Percentiles rank a stretch among this genome's conserved stretches.
Evolutionary conservation across 2,113 vertebrate genomes (phyloP).

Genomic region (Channa maculata): DNA sequence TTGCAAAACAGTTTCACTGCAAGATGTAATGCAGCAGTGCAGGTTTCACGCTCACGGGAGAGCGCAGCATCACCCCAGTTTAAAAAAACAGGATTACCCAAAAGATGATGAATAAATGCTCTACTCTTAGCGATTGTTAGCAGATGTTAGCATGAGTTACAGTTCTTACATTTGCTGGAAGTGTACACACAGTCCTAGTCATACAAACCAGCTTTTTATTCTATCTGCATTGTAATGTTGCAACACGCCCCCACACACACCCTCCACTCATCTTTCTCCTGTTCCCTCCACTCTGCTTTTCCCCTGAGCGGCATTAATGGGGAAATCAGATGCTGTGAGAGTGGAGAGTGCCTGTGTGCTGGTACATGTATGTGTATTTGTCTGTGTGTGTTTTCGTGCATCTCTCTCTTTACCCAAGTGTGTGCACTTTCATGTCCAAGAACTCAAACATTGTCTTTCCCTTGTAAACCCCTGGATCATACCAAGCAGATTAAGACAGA

Average conservation of each 20-base stretch:
- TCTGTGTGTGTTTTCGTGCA: not conserved
- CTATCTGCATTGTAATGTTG: conserved; percentile 17
- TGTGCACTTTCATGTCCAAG: not conserved
- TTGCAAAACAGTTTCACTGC: conserved; percentile 21
- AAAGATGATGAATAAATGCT: not conserved
- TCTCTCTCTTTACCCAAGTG: not conserved
- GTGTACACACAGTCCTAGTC: not conserved
- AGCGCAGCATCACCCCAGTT: not conserved
- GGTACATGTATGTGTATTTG: conserved; percentile 10
- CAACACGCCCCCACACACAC: not conserved
- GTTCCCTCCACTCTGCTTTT: conserved; percentile 28
- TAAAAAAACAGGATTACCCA: no score
- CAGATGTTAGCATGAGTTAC: conserved; percentile 17
- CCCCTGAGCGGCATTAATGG: conserved; percentile 52
- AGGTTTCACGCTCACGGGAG: not conserved
- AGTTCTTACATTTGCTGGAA: not conserved
- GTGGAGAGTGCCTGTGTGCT: conserved; percentile 9
- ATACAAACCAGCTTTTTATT: conserved; percentile 6
- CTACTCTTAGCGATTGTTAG: not conserved
- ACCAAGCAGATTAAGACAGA: not conserved
- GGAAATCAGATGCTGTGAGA: conserved; percentile 55
- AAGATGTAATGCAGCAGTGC: conserved; percentile 8
- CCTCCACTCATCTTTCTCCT: conserved; percentile 13
- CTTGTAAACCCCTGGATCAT: not conserved
- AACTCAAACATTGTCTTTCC: not conserved